phyloP scores from a whole-genome alignment of 1,140 invertebrate genomes.

The Andrena cerasifolii region DNA sequence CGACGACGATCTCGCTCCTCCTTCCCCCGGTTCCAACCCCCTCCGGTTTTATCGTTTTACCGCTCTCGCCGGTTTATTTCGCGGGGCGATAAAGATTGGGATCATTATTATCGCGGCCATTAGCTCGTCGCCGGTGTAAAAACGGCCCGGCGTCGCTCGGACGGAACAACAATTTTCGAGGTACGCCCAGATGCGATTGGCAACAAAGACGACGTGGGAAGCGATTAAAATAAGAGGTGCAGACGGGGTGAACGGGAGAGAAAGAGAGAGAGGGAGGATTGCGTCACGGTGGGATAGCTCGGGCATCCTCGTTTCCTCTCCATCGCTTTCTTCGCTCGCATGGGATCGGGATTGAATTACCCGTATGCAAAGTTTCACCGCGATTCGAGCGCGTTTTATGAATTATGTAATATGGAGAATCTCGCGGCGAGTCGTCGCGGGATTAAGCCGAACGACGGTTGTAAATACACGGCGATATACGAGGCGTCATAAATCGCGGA shows the following conservation, averaged over 20 bases:
- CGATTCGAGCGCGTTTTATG: conserved; percentile 31
- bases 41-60: conserved; percentile 64
- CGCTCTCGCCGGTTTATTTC: conserved; percentile 53
- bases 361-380: conserved; percentile 33
- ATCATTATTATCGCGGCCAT: conserved; percentile 61
- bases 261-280: background rate
- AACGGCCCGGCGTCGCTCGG: conserved; percentile 9
- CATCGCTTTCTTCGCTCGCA: background rate
- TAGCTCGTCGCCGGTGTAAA: conserved; percentile 45
- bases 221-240: conserved; percentile 29
- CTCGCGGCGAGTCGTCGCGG: background rate
- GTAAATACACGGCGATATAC: conserved; percentile 2
- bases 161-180: conserved; percentile 58
- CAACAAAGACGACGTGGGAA: conserved; percentile 36
- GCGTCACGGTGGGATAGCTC: background rate
- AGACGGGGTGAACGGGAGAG: no score
- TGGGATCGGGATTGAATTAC: conserved; percentile 43
- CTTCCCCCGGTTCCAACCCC: conserved; percentile 19
- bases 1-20: conserved; percentile 32
- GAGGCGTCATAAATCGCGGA: conserved; percentile 17
- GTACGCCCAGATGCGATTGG: background rate
- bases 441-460: background rate
- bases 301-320: background rate
- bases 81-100: conserved; percentile 56
- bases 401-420: conserved; percentile 34